These are phyloP conservation scores for Phytoseiulus persimilis DNA, from an alignment of 2,888 invertebrate genomes.

Conservation along the genomic window DNA sequence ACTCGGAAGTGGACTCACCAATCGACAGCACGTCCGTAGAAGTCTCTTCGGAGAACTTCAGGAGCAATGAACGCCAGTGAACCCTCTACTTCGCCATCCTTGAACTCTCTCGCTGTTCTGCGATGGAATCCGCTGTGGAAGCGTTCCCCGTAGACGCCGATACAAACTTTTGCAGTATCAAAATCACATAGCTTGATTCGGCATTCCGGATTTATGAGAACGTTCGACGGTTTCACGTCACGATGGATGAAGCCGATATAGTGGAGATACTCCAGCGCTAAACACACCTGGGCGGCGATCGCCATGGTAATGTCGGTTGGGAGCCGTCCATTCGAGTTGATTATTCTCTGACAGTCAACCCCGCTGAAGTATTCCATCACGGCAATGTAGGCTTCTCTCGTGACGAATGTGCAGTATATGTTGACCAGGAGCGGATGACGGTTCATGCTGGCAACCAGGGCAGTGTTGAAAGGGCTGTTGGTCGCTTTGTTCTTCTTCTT, in stretches of 20 bases:
- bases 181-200: conserved; percentile 33
- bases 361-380: conserved; percentile 36
- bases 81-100: conserved; percentile 10
- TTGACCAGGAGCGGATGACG: background rate
- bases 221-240: conserved; percentile 16
- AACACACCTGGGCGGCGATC: conserved; percentile 10
- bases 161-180: conserved; percentile 22
- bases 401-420: conserved; percentile 15
- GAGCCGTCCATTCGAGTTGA: background rate
- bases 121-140: conserved; percentile 11
- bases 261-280: conserved; percentile 26
- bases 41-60: conserved; percentile 11
- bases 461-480: conserved; percentile 18
- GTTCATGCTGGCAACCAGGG: background rate
- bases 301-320: background rate
- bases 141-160: background rate
- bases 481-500: conserved; percentile 18
- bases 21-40: conserved; percentile 1
- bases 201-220: conserved; percentile 28
- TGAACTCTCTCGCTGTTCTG: conserved; percentile 13
- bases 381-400: background rate
- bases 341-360: conserved; percentile 6
- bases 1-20: background rate
- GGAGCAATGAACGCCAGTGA: conserved; percentile 10
- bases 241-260: conserved; percentile 34